phyloP scores from a whole-genome alignment of 2,797 vertebrate genomes.

The Prunella strophiata region DNA sequence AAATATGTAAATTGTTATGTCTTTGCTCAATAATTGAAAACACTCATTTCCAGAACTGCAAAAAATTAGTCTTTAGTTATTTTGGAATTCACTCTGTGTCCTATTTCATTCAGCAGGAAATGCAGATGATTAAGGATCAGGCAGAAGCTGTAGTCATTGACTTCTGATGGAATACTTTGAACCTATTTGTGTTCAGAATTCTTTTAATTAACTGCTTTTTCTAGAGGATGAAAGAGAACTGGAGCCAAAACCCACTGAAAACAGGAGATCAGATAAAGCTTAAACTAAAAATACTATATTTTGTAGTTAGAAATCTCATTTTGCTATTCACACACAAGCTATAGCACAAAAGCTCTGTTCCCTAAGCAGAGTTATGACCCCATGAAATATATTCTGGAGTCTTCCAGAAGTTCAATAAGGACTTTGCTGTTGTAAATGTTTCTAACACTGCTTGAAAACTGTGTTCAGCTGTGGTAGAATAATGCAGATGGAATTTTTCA shows the following conservation, averaged over 20 bases:
- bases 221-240: neutral
- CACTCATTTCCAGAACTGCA: neutral
- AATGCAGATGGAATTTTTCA: neutral
- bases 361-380: neutral
- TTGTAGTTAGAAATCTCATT: neutral
- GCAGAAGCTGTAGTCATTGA: constrained; percentile 19
- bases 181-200: constrained; percentile 12
- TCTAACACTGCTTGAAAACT: neutral
- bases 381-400: neutral
- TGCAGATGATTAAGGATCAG: constrained; percentile 34
- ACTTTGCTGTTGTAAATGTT: neutral
- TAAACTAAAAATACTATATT: neutral
- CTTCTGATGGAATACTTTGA: constrained; percentile 46
- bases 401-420: neutral
- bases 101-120: constrained; percentile 39
- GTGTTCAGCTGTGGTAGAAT: neutral
- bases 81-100: constrained; percentile 30
- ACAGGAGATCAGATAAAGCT: neutral
- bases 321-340: neutral
- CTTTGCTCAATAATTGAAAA: constrained; percentile 62
- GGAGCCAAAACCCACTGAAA: neutral
- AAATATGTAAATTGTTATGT: constrained; percentile 49
- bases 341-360: neutral
- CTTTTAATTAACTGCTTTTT: constrained; percentile 46
- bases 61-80: constrained; percentile 26